phyloP scores from a whole-genome alignment of 2,113 vertebrate genomes.

The Hippocampus abdominalis region DNA sequence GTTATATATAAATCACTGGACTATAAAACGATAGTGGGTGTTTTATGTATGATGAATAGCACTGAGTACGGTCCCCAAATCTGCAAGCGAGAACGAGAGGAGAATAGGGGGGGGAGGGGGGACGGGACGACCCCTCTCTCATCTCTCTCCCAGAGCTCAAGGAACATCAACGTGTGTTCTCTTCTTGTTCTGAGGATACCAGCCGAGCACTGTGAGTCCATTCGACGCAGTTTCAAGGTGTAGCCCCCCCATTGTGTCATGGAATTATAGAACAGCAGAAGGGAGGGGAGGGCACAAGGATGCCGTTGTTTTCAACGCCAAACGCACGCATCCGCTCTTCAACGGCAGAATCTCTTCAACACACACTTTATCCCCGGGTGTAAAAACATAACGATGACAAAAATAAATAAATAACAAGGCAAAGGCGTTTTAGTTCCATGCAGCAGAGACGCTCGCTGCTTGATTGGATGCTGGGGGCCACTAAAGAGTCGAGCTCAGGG shows the following conservation, averaged over 20 bases:
- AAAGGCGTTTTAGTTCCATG: slow-evolving; percentile 47
- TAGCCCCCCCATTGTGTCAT: slow-evolving; percentile 73
- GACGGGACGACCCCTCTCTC: slow-evolving; percentile 36
- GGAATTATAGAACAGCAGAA: slow-evolving; percentile 51
- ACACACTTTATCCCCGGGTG: not conserved
- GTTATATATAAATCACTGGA: slow-evolving; percentile 83
- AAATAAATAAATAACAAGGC: slow-evolving; percentile 3
- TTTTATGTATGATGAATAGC: slow-evolving; percentile 83
- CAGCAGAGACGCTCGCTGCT: slow-evolving; percentile 37
- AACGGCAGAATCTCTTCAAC: slow-evolving; percentile 1
- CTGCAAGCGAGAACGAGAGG: slow-evolving; percentile 62
- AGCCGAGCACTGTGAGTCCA: slow-evolving; percentile 83
- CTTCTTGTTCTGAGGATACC: slow-evolving; percentile 65
- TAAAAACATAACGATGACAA: not conserved
- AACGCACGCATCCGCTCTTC: not conserved
- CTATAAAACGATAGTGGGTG: slow-evolving; percentile 83
- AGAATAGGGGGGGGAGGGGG: slow-evolving; percentile 53
- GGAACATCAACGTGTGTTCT: slow-evolving; percentile 64
- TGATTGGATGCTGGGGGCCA: slow-evolving; percentile 47
- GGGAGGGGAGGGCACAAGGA: slow-evolving; percentile 13
- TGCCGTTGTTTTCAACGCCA: slow-evolving; percentile 15
- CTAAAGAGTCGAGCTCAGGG: slow-evolving; percentile 61
- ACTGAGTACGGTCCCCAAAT: slow-evolving; percentile 59
- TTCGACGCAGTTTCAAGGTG: slow-evolving; percentile 83
- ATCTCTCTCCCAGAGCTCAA: slow-evolving; percentile 45